phyloP scores from a whole-genome alignment of 1,140 invertebrate species.

The Drosophila lini region DNA sequence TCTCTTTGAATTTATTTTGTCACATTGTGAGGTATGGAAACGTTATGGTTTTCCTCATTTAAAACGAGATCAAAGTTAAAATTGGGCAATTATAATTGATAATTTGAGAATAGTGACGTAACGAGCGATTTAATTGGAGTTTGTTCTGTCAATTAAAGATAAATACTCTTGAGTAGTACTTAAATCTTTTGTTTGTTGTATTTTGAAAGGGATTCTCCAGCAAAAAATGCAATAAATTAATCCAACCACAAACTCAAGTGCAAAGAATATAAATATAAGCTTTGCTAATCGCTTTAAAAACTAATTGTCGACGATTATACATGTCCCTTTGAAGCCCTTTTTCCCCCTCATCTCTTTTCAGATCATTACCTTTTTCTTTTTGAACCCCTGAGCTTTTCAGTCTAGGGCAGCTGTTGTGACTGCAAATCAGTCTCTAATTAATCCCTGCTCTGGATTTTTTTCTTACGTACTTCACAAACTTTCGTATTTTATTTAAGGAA shows the following conservation, averaged over 20 bases:
- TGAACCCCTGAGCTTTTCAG: neutral
- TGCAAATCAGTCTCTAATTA: conserved; percentile 58
- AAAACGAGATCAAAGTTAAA: neutral
- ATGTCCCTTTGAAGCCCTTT: neutral
- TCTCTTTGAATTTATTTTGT: neutral
- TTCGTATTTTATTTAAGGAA: conserved; percentile 27
- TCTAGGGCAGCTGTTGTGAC: conserved; percentile 17
- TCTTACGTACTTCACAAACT: neutral
- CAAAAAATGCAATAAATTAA: neutral
- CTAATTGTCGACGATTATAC: neutral
- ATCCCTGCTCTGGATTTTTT: neutral
- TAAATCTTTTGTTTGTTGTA: neutral
- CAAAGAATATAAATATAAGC: neutral
- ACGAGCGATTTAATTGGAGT: neutral
- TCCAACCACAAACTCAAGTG: neutral
- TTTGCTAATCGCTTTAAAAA: neutral
- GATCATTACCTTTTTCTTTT: conserved; percentile 1
- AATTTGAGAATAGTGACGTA: too few relatives aligned
- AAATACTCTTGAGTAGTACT: neutral
- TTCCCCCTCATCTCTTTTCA: neutral
- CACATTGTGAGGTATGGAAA: neutral
- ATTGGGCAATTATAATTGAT: neutral
- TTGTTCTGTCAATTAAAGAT: neutral
- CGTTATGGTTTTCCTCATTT: neutral
- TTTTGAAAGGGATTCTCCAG: neutral